phyloP scores from a whole-genome alignment of 2,888 invertebrate genomes.

The Eudasyphora cyanicolor region DNA sequence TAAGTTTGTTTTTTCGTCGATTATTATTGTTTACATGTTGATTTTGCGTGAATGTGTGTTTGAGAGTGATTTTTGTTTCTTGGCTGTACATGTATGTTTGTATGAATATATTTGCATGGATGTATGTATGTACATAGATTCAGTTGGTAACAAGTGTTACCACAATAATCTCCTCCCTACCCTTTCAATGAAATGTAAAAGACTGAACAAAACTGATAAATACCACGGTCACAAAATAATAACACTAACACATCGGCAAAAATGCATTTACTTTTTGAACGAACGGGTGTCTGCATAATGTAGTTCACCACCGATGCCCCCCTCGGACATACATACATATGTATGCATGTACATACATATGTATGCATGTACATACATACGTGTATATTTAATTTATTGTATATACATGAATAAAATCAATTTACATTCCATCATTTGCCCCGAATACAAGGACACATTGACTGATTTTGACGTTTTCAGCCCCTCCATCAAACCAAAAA shows the following conservation, averaged over 20 bases:
- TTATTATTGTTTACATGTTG: constrained; percentile 28
- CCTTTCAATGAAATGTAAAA: constrained; percentile 8
- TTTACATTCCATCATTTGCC: constrained; percentile 1
- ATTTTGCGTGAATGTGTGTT: background rate
- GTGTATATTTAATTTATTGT: too few species aligned
- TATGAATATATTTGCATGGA: background rate
- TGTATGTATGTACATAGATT: background rate
- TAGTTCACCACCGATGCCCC: too few species aligned
- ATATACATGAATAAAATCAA: background rate
- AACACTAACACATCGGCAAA: background rate
- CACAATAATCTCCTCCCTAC: constrained; percentile 26
- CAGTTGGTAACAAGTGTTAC: constrained; percentile 47
- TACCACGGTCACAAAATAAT: constrained; percentile 39
- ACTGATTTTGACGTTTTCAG: background rate
- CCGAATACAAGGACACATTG: constrained; percentile 25
- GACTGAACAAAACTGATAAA: constrained; percentile 23
- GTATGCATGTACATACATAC: background rate
- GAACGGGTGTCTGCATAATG: too few species aligned
- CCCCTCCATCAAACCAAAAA: background rate
- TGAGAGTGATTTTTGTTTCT: background rate
- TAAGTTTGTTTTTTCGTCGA: constrained; percentile 26
- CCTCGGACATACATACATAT: too few species aligned
- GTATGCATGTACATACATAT: background rate
- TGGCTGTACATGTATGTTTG: background rate
- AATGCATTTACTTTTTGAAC: background rate